Evolutionary conservation across 2,113 vertebrate species (phyloP), one percentile per base, ranked within the genome.

Genomic region (Boleophthalmus pectinirostris): DNA sequence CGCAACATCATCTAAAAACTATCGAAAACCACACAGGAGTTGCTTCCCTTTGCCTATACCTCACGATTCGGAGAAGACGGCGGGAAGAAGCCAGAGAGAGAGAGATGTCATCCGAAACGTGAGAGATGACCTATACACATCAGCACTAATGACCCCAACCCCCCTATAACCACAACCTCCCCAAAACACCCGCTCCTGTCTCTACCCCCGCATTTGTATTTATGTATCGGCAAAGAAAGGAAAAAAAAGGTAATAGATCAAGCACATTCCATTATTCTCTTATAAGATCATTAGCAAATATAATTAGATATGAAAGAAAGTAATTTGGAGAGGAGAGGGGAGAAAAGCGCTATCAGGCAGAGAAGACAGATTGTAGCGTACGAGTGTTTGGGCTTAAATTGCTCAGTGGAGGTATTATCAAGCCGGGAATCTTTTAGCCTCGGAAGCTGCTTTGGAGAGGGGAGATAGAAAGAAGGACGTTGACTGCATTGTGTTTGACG

Each of bases 271-370:
- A 94, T 94, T 94, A 94, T 94, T 93, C 93, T 93, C 93, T 94
- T 93, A 92, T 93, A 94, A 94, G 93, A 94, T 94, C 93, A 94
- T 94, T 94, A 93, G 93, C 93, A 94, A 94, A 94, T 93, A 94
- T 94, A 94, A 94, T 94, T 94, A 94, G 93, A 94, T 94, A 93
- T 93, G 93, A 94, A 93, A 93, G 93, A 93, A 94, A 94, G 92
- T 93, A 92, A 93, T 93, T 94, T 94, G 92, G 93, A 93, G 91
- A 92, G 91, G 90, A 93, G 92, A 92, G 91, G 83, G 88, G 89
- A 92, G 91, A 93, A 90, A 93, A 94, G 91, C 90, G 93, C 93
- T 94, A 93, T 94, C 92, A 94, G 93, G 93, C 93, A 94, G 89
- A 92, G 87, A 93, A 94, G 93, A 94, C 92, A 92, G 92, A 94